Evolutionary conservation across 2,797 vertebrate genomes (phyloP), one percentile per base, ranked within the genome.

Genomic region (Bufotes viridis): DNA sequence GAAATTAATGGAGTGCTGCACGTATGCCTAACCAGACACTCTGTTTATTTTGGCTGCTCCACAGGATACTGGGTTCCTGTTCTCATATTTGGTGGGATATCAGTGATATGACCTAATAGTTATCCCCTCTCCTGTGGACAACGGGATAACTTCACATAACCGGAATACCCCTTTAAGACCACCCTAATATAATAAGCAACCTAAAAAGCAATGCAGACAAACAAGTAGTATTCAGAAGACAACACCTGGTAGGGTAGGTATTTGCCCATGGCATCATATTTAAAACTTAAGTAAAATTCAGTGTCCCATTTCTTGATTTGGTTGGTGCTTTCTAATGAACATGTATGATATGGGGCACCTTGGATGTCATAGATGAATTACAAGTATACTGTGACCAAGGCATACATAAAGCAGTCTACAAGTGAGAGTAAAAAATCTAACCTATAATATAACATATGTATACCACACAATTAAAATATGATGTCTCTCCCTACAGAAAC

Each of bases 401-500:
- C n/a, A 69, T 6, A 14, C 24, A 14, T 69, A 69, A 69, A 29
- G 2, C 9, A 10, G 4, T 20, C 7, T 22, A 69, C 26, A 29
- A 29, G 67, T 12, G 14, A 29, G 12, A 26, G 24, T 13, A 26
- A 69, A 26, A 69, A 1, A 15, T 69, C 15, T 2, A 20, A 15
- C 24, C 17, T 34, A 15, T 15, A 15, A 29, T 34, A 15, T 15
- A 15, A 29, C n/a, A 14, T 0, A 29, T 29, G 24, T 49, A 18
- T 49, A 20, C 34, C 18, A 7, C 18, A 42, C 17, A 20, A n/a
- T 14, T 65, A 29, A 26, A 58, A 11, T 42, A 34, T n/a, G 17
- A 61, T 63, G 22, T 83, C 20, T 51, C 5, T 78, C 22, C 51
- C 24, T 60, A 20, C 65, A 89, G 84, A 89, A 26, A 49, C 24